Evolutionary conservation across 37 sponge, comb jelly and placozoan genomes (phyloP).

Genomic region (Oscarella lobularis): DNA sequence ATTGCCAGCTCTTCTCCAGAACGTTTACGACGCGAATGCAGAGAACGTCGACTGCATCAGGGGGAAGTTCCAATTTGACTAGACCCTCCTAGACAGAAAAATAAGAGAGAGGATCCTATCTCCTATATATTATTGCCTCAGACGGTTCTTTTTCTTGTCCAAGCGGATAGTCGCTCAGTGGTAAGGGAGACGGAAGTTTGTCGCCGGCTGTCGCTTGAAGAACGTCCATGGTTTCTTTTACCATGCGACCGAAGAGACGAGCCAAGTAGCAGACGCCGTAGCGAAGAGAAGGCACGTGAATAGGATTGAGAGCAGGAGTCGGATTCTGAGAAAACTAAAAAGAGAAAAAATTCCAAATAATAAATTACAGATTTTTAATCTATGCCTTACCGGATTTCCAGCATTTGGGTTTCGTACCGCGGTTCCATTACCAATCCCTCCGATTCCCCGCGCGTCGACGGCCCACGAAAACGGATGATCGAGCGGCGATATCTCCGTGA

Average conservation of each 20-base stretch:
- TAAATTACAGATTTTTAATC: background rate
- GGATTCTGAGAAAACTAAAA: background rate
- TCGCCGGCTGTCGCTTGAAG: background rate
- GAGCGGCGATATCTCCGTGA: background rate
- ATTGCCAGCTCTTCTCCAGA: conserved; percentile 52
- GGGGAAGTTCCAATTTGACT: conserved; percentile 17
- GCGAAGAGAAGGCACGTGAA: conserved; percentile 52
- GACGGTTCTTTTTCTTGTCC: background rate
- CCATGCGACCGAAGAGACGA: conserved; percentile 47
- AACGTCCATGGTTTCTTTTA: conserved; percentile 62
- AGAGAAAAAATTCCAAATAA: background rate
- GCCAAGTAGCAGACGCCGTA: conserved; percentile 68
- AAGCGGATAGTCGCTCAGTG: background rate
- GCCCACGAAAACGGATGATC: conserved; percentile 75
- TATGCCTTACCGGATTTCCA: background rate
- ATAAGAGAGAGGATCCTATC: background rate
- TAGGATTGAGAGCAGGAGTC: background rate
- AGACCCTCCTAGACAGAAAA: conserved; percentile 6
- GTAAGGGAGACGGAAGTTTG: background rate
- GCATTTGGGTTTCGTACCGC: conserved; percentile 10
- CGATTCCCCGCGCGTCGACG: conserved; percentile 59
- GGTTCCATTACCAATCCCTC: conserved; percentile 16
- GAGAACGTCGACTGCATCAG: background rate
- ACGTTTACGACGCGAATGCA: background rate
- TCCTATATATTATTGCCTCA: background rate